These are phyloP conservation scores for Megaptera novaeangliae DNA, from an alignment of 2,113 vertebrate species.

Conservation along the genomic window DNA sequence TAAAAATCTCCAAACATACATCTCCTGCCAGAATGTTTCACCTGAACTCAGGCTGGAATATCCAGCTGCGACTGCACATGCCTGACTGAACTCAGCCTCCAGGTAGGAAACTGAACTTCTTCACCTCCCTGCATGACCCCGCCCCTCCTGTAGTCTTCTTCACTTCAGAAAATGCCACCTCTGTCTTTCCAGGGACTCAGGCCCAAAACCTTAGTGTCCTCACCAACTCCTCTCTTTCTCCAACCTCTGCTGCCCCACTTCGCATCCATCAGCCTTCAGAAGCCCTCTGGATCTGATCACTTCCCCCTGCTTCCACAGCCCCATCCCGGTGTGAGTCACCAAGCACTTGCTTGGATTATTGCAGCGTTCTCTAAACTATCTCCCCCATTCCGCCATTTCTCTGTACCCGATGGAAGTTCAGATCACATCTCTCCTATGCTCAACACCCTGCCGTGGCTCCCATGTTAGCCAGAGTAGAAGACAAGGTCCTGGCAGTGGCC, in stretches of 20 bases:
- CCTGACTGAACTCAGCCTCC: background rate
- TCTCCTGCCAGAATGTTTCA: background rate
- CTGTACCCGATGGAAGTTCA: background rate
- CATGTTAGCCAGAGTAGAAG: background rate
- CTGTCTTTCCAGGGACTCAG: background rate
- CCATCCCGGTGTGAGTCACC: background rate
- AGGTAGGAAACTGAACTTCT: background rate
- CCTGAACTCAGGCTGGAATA: background rate
- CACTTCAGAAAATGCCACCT: background rate
- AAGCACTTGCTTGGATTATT: background rate
- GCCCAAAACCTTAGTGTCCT: background rate
- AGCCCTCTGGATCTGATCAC: background rate
- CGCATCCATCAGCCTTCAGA: background rate
- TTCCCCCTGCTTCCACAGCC: background rate
- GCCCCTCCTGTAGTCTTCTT: background rate
- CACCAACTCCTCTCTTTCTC: background rate
- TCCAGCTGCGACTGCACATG: background rate
- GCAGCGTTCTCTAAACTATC: background rate
- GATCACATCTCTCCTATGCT: background rate
- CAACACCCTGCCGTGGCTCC: background rate
- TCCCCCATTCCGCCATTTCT: background rate
- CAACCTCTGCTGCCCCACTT: background rate
- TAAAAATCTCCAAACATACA: background rate
- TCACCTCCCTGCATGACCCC: accelerated
- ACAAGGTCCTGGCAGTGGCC: background rate